phyloP scores from a whole-genome alignment of 92 coral and sea anemone genomes.

The Desmophyllum pertusum region DNA sequence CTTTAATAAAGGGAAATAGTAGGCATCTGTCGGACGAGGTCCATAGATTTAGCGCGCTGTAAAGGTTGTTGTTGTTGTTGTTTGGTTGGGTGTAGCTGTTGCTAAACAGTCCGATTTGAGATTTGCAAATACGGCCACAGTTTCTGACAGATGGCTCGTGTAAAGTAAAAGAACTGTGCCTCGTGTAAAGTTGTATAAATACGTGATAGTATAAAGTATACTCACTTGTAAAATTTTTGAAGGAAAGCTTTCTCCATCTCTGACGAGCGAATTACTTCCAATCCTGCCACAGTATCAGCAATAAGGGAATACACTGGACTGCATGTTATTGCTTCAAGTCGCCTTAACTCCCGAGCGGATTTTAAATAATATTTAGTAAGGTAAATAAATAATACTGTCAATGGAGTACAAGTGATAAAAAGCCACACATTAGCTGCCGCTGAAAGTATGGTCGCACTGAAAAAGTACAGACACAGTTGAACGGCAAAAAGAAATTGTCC shows the following conservation, averaged over 20 bases:
- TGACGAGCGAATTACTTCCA: slow-evolving; percentile 25
- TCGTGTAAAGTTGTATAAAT: too few species aligned
- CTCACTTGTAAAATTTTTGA: slow-evolving; percentile 8
- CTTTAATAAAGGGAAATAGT: too few species aligned
- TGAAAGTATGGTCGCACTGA: slow-evolving; percentile 10
- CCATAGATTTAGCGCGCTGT: too few species aligned
- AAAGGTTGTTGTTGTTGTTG: too few species aligned
- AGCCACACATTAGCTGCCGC: slow-evolving; percentile 24
- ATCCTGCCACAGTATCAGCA: slow-evolving; percentile 17
- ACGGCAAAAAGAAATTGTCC: slow-evolving; percentile 17
- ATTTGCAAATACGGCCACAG: too few species aligned
- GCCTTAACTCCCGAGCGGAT: slow-evolving; percentile 82
- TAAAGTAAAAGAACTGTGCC: too few species aligned
- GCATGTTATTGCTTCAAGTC: slow-evolving; percentile 70
- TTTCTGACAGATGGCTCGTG: too few species aligned
- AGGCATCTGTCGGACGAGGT: too few species aligned
- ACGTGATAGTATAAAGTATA: too few species aligned
- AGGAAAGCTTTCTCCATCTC: slow-evolving; percentile 11
- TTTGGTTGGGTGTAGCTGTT: too few species aligned
- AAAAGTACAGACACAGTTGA: neutral
- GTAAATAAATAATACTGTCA: slow-evolving; percentile 60
- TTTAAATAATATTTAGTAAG: slow-evolving; percentile 72
- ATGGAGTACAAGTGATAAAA: slow-evolving; percentile 41
- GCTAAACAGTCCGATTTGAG: too few species aligned
- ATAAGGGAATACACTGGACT: slow-evolving; percentile 21